phyloP scores from a whole-genome alignment of 2,888 invertebrate genomes.

The Creontiades dilutus region DNA sequence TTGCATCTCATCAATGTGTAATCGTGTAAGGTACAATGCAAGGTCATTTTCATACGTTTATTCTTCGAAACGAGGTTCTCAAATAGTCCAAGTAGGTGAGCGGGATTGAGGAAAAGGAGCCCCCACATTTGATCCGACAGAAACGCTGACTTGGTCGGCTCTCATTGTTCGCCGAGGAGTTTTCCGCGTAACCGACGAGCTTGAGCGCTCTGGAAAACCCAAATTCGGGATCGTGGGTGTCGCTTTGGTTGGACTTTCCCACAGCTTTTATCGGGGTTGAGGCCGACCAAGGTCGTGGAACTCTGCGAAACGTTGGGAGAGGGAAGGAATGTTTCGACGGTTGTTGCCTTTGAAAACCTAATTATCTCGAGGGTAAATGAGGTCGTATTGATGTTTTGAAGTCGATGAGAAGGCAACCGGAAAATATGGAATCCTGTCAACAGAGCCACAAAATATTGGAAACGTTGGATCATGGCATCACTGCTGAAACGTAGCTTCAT shows the following conservation, averaged over 20 bases:
- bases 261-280: conserved; percentile 23
- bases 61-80: background rate
- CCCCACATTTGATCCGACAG: background rate
- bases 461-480: too few relatives aligned
- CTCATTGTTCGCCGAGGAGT: background rate
- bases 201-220: background rate
- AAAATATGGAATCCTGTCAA: too few relatives aligned
- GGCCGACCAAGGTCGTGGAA: conserved; percentile 32
- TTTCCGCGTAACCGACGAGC: background rate
- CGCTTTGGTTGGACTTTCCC: background rate
- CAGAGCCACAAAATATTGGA: too few relatives aligned
- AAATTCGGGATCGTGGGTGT: conserved; percentile 8
- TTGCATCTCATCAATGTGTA: too few relatives aligned
- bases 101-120: background rate
- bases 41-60: background rate
- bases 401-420: too few relatives aligned
- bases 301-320: background rate
- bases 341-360: too few relatives aligned
- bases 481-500: too few relatives aligned
- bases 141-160: background rate
- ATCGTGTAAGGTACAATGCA: background rate
- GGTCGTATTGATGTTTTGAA: too few relatives aligned
- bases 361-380: too few relatives aligned
- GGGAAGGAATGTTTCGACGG: too few relatives aligned
- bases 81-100: background rate